Evolutionary conservation across 2,888 invertebrate genomes (phyloP), one percentile per base, ranked within the genome.

Genomic region (Caenorhabditis sp.): DNA sequence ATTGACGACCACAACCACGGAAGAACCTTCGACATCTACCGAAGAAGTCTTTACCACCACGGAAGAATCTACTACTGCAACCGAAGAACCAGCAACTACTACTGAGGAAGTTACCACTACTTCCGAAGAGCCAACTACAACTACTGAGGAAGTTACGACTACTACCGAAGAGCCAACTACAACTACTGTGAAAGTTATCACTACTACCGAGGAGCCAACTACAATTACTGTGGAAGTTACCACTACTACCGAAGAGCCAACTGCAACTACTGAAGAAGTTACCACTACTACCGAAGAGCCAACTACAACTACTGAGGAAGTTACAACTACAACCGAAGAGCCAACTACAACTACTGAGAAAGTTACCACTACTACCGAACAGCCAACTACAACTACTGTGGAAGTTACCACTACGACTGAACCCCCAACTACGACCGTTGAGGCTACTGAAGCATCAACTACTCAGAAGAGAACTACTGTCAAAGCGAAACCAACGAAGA

Each of bases 111-210:
- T 13, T 6, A 37, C 45, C 4, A 45, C 58, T 32, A 32, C 30
- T 22, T n/a, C n/a, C n/a, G 32, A 27, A 26, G 45, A 58, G 32
- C 11, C 27, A 9, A 45, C n/a, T n/a, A n/a, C 45, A 2, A 45
- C 45, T n/a, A 22, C 11, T 30, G 17, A 30, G 20, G 15, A 58
- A 27, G 9, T 24, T 0, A 45, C 45, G 6, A 56, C 56, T 9
- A 43, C 43, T 20, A n/a, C n/a, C n/a, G 56, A 56, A n/a, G 43
- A 56, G 30, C 20, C 56, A 13, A 30, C 43, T 6, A 56, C 56
- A 6, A 30, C 56, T 7, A 24, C n/a, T n/a, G n/a, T n/a, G n/a
- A n/a, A 56, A 15, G 27, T 26, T 4, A 8, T 32, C 3, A 32
- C 52, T 8, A 56, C 56, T 9, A 43, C 56, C 26, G 35, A 46